Conservation (phyloP, 2,113 vertebrate species). For the Probosciger aterrimus region DNA sequence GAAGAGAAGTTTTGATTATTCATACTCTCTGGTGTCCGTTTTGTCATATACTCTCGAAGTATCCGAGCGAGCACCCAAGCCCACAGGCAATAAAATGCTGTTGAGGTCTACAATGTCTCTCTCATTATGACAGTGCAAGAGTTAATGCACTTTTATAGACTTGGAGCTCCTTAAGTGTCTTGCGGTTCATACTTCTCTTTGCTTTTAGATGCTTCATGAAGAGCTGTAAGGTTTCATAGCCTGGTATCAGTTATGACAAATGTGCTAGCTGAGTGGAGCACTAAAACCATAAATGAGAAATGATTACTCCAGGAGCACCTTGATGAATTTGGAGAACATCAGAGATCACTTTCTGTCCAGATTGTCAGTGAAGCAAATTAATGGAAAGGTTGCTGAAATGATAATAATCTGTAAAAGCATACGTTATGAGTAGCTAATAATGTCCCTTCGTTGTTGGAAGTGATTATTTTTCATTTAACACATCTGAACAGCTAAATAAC, state of each 20-base stretch:
- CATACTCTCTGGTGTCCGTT: background rate
- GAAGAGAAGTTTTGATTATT: background rate
- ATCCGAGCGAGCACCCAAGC: background rate
- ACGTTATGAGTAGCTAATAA: conserved; percentile 11
- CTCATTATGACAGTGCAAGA: background rate
- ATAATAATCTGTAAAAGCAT: background rate
- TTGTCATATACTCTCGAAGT: background rate
- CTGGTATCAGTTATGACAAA: conserved; percentile 56
- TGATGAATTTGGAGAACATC: conserved; percentile 54
- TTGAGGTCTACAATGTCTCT: background rate
- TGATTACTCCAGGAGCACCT: conserved; percentile 24
- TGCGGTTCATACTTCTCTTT: background rate
- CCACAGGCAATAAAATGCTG: background rate
- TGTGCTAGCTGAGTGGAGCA: background rate
- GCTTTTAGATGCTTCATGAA: background rate
- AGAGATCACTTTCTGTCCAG: background rate
- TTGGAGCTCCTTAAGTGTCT: background rate
- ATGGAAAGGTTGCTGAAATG: background rate
- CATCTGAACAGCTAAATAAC: background rate
- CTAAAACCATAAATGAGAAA: conserved; percentile 33
- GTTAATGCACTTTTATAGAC: background rate
- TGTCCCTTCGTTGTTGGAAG: background rate
- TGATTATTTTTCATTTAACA: conserved; percentile 46
- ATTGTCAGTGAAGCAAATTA: conserved; percentile 25
- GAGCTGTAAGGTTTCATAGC: conserved; percentile 26